Evolutionary conservation across 2,113 vertebrate species (phyloP), one percentile per base, ranked within the genome.

Genomic region (Rhynchomys soricoides): DNA sequence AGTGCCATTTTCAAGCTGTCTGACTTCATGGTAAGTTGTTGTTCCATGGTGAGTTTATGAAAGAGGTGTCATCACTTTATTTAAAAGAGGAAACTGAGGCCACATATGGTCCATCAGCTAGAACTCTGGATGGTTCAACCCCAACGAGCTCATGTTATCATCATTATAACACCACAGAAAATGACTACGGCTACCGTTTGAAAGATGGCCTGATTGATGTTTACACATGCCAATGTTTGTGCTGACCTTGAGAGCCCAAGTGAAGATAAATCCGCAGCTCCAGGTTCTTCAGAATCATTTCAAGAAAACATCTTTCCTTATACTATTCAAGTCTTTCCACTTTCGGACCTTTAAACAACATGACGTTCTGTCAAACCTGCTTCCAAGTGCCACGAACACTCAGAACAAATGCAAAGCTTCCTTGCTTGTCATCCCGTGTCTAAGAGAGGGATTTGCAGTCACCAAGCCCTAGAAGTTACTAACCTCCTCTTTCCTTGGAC

Each of bases 221-320:
- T 82, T 94, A 86, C 31, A 16, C 57, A 26, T 62, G 77, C 70
- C 52, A 37, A 59, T 92, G 77, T 37, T 12, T 68, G 31, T 82
- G 77, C 77, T 71, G 45, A 82, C 22, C 43, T 48, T 21, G 17
- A 79, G 15, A 78, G 29, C 62, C 87, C 81, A 95, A 74, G 12
- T 15, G 22, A 91, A 90, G 64, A 97, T 95, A 93, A 95, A 92
- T 89, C 48, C 77, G 21, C 64, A 93, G 43, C 86, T 97, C 85
- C 83, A 91, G 19, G 92, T 91, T 93, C 57, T 89, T 50, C 24
- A 94, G 29, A 70, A 7, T 34, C 17, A 0, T 82, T 97, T 90
- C 40, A 86, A 21, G 62, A 91, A 87, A 90, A 71, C 62, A 29
- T 12, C 29, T 66, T 64, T 73, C 43, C 43, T 19, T 1, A 45